Conservation (phyloP, 2,113 vertebrate genomes). For the Dipodomys spectabilis region DNA sequence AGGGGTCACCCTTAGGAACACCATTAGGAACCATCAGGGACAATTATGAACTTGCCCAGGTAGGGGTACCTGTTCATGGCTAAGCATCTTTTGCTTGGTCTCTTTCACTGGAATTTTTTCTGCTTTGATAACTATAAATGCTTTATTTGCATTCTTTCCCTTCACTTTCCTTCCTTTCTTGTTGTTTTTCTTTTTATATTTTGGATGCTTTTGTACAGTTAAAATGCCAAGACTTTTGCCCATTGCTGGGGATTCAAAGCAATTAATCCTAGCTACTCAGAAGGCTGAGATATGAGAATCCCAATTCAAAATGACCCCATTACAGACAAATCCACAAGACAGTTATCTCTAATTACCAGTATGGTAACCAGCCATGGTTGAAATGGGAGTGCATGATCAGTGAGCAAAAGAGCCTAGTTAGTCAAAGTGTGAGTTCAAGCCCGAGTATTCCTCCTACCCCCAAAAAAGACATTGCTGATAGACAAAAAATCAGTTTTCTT, state of each 20-base stretch:
- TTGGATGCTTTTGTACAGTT: not conserved
- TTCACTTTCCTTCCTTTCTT: slow-evolving; percentile 4
- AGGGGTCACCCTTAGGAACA: not conserved
- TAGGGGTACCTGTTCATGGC: not conserved
- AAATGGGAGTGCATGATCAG: too few relatives aligned
- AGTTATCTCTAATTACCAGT: too few relatives aligned
- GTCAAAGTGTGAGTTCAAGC: too few relatives aligned
- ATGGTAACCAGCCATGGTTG: too few relatives aligned
- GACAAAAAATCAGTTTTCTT: slow-evolving; percentile 13
- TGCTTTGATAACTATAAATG: not conserved
- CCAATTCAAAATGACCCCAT: too few relatives aligned
- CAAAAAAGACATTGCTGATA: not conserved
- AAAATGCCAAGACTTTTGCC: not conserved
- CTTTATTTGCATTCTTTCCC: not conserved
- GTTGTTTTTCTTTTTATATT: not conserved
- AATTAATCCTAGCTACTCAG: too few relatives aligned
- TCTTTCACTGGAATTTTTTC: not conserved
- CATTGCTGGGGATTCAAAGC: too few relatives aligned
- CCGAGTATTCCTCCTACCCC: too few relatives aligned
- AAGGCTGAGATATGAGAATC: too few relatives aligned
- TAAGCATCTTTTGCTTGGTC: not conserved
- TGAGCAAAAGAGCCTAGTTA: too few relatives aligned
- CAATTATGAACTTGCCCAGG: not conserved
- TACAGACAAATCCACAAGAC: too few relatives aligned
- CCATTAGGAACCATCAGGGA: too few relatives aligned